phyloP scores from a whole-genome alignment of 2,888 invertebrate genomes.

The Polymixis flavicincta region DNA sequence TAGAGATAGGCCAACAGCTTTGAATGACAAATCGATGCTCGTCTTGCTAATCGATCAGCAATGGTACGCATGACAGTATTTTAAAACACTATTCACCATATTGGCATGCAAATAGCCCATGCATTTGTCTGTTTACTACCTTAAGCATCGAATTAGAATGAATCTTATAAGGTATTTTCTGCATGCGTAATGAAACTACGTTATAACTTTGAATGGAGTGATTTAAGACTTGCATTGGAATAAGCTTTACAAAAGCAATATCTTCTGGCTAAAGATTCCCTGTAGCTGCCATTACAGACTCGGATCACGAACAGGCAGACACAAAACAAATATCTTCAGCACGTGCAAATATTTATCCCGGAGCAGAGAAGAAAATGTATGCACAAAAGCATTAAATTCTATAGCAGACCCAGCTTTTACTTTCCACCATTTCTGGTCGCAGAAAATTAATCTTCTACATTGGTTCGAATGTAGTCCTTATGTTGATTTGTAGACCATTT shows the following conservation, averaged over 20 bases:
- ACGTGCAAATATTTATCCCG: slow-evolving; percentile 24
- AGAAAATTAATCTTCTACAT: not conserved
- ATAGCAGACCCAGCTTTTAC: not conserved
- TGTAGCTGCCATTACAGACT: slow-evolving; percentile 10
- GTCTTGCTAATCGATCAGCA: slow-evolving; percentile 15
- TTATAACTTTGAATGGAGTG: slow-evolving; percentile 9
- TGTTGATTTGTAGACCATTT: no score
- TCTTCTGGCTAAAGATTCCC: not conserved
- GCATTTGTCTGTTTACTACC: slow-evolving; percentile 41
- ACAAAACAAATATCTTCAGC: slow-evolving; percentile 21
- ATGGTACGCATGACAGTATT: slow-evolving; percentile 27
- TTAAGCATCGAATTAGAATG: slow-evolving; percentile 31
- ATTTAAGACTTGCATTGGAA: slow-evolving; percentile 16
- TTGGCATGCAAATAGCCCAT: slow-evolving; percentile 54
- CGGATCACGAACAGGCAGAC: slow-evolving; percentile 18
- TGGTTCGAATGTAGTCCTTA: not conserved
- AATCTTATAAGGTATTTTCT: slow-evolving; percentile 26
- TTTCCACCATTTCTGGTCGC: not conserved
- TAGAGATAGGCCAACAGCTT: not conserved
- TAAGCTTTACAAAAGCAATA: slow-evolving; percentile 15
- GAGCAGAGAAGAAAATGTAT: slow-evolving; percentile 12
- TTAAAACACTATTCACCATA: slow-evolving; percentile 51
- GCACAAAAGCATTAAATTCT: not conserved
- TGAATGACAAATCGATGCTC: no score
- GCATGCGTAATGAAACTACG: slow-evolving; percentile 23